Conservation (phyloP, 2,888 invertebrate species). For the Priocnemis perturbator region DNA sequence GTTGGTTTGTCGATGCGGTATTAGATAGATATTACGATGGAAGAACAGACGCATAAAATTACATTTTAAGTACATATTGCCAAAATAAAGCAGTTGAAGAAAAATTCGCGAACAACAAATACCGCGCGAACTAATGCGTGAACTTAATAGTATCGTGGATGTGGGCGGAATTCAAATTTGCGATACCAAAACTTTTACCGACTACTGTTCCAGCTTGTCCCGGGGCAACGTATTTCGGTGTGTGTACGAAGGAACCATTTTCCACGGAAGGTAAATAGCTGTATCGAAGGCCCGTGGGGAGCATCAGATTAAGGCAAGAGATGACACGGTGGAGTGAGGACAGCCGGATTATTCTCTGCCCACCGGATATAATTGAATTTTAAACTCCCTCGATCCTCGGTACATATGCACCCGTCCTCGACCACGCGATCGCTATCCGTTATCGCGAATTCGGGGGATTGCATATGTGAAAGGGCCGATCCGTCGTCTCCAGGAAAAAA, state of each 20-base stretch:
- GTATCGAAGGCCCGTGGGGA: constrained; percentile 33
- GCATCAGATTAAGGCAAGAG: constrained; percentile 50
- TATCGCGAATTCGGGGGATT: constrained; percentile 22
- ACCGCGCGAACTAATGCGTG: too few species aligned
- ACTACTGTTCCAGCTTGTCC: too few species aligned
- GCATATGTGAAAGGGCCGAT: constrained; percentile 34
- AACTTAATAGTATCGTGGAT: too few species aligned
- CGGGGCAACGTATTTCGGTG: too few species aligned
- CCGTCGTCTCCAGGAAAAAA: constrained; percentile 29
- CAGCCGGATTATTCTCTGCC: constrained; percentile 58
- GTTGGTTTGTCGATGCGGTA: too few species aligned
- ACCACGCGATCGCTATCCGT: not conserved
- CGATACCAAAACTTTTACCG: too few species aligned
- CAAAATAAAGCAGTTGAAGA: too few species aligned
- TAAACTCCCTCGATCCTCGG: constrained; percentile 56
- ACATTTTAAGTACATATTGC: too few species aligned
- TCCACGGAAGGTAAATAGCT: constrained; percentile 6
- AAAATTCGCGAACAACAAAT: too few species aligned
- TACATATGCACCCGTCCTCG: constrained; percentile 44
- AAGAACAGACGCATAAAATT: too few species aligned
- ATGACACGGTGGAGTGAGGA: constrained; percentile 41
- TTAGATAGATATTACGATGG: too few species aligned
- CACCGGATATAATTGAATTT: constrained; percentile 64
- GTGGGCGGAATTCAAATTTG: too few species aligned
- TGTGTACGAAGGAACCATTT: not conserved